Evolutionary conservation across 2,888 invertebrate genomes (phyloP).

Genomic region (Volucella inanis): DNA sequence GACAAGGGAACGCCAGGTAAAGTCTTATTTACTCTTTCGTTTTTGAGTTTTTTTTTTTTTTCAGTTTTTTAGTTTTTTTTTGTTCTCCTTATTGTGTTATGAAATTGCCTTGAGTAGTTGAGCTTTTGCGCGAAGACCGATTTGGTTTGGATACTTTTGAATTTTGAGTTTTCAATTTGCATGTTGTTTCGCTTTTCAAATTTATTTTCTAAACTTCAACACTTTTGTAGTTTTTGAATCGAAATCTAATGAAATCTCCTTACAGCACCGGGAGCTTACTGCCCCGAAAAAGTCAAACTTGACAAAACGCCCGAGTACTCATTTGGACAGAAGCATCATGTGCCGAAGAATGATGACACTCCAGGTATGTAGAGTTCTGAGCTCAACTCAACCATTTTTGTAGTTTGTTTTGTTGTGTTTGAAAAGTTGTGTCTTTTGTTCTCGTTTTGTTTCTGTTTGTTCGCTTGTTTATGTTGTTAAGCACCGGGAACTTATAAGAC

Average conservation of each 20-base stretch:
- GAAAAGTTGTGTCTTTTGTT: slow-evolving; percentile 33
- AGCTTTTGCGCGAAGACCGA: slow-evolving; percentile 39
- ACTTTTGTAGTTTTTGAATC: neutral
- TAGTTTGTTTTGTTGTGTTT: slow-evolving; percentile 54
- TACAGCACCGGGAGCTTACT: slow-evolving; percentile 82
- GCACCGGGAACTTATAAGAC: slow-evolving; percentile 85
- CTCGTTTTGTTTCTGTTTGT: slow-evolving; percentile 47
- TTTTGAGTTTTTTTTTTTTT: slow-evolving; percentile 21
- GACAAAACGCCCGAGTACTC: slow-evolving; percentile 81
- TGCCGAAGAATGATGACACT: slow-evolving; percentile 78
- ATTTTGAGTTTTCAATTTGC: slow-evolving; percentile 47
- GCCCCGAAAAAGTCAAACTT: slow-evolving; percentile 85
- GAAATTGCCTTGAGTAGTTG: slow-evolving; percentile 53
- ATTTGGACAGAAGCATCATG: slow-evolving; percentile 84
- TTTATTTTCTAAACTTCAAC: slow-evolving; percentile 2
- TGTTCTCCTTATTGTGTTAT: slow-evolving; percentile 24
- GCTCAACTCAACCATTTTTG: slow-evolving; percentile 3
- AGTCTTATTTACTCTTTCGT: slow-evolving; percentile 13
- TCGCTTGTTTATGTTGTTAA: slow-evolving; percentile 66
- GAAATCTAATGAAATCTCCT: slow-evolving; percentile 42
- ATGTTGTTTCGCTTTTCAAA: slow-evolving; percentile 51
- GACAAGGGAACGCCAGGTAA: slow-evolving; percentile 82
- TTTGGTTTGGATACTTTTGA: slow-evolving; percentile 3
- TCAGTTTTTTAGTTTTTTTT: slow-evolving; percentile 75
- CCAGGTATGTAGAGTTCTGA: slow-evolving; percentile 78